Evolutionary conservation across 1,140 invertebrate species (phyloP), one percentile per base, ranked within the genome.

Genomic region (Microplitis mediator): DNA sequence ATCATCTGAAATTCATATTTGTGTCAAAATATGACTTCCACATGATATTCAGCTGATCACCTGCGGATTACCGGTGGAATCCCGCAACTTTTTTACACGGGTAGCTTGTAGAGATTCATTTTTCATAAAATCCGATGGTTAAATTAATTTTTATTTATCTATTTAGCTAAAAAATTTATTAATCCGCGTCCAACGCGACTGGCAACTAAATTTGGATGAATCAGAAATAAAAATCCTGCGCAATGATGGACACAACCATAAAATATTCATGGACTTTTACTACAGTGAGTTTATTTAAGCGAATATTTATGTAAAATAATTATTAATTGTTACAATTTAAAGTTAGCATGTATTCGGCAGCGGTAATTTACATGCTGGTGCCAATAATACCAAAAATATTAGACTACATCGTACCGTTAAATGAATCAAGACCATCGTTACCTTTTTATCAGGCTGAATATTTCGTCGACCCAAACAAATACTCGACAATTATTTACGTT

Each of bases 381-480:
- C 67, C 74, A 6, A 31, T 69, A 31, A 45, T 52, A 13, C 74
- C 74, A 34, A 64, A n/a, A 39, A 39, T 75, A 35, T 56, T 75
- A 13, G 54, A 75, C 32, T 13, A 64, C 23, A 64, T 75, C 23
- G 16, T 56, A 36, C 74, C 74, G 9, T 23, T 64, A n/a, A 75
- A 75, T 16, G 61, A 72, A 35, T 51, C 45, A 34, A 70, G 74
- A 13, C 61, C 70, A 54, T 54, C 3, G 65, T 36, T 51, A 5
- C 36, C 69, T 56, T 51, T 69, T 0, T 75, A 66, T 61, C 66
- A 63, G 11, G 65, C 71, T 4, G 23, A 75, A 36, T 75, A 64
- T 32, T 75, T 66, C 51, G 34, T 75, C 1, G 70, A 75, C 50
- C 34, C 51, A 8, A 51, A 72, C 4, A 67, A 69, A 65, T 69